Evolutionary conservation across 1,140 invertebrate genomes (phyloP).

Genomic region (Hylyphantes graminicola): DNA sequence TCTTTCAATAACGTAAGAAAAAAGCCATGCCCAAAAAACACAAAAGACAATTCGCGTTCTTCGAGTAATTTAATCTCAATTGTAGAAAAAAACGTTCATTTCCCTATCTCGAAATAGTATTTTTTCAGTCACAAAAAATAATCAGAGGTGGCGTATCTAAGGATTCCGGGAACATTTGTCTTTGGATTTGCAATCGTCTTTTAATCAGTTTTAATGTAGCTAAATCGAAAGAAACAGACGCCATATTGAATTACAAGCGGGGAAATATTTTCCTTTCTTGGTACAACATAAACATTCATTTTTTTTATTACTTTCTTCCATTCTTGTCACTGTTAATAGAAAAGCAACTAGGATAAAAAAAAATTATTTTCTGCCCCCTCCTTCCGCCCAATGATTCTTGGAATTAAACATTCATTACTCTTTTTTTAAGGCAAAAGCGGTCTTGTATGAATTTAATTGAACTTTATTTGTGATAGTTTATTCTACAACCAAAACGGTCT

Average conservation of each 20-base stretch:
- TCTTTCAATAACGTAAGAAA: too few relatives aligned
- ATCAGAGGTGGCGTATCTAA: not conserved
- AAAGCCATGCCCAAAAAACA: too few relatives aligned
- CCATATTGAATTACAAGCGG: slow-evolving; percentile 52
- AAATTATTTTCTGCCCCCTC: not conserved
- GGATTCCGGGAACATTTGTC: slow-evolving; percentile 21
- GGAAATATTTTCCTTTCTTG: slow-evolving; percentile 23
- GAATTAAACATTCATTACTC: slow-evolving; percentile 27
- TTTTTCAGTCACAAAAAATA: slow-evolving; percentile 15
- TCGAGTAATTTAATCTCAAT: too few relatives aligned
- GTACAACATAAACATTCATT: slow-evolving; percentile 28
- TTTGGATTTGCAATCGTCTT: slow-evolving; percentile 27
- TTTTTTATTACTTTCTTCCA: not conserved
- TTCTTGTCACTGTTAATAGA: slow-evolving; percentile 19
- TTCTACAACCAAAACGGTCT: slow-evolving; percentile 25
- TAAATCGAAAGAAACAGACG: slow-evolving; percentile 31
- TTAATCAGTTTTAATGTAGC: slow-evolving; percentile 56
- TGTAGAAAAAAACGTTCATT: too few relatives aligned
- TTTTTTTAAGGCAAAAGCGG: slow-evolving; percentile 22
- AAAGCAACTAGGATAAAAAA: slow-evolving; percentile 13
- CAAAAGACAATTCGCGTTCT: too few relatives aligned
- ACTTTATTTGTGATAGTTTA: slow-evolving; percentile 37
- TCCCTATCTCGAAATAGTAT: too few relatives aligned
- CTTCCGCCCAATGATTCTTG: not conserved
- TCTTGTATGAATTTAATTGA: slow-evolving; percentile 51